Evolutionary conservation across 2,888 invertebrate genomes (phyloP).

Genomic region (Tiliacea aurago): DNA sequence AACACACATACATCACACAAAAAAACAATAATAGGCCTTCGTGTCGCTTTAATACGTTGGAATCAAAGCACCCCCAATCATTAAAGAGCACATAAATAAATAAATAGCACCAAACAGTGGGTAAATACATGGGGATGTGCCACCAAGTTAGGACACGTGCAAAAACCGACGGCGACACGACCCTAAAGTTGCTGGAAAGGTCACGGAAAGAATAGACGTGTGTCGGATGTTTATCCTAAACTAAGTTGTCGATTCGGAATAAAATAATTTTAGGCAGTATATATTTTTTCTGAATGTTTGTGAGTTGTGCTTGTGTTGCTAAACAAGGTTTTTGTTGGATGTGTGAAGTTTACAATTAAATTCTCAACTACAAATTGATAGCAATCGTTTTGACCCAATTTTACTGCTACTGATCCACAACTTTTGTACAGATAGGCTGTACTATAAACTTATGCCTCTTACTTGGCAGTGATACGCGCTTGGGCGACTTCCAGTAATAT

Average conservation of each 20-base stretch:
- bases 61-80: constrained; percentile 87
- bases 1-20: constrained; percentile 69
- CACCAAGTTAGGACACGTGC: constrained; percentile 60
- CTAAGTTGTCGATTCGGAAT: constrained; percentile 27
- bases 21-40: constrained; percentile 71
- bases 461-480: constrained; percentile 69
- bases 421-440: constrained; percentile 44
- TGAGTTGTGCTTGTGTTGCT: neutral
- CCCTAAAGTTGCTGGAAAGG: constrained; percentile 51
- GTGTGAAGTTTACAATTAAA: neutral
- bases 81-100: constrained; percentile 87
- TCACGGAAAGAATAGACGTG: constrained; percentile 11
- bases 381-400: constrained; percentile 12
- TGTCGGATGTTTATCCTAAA: constrained; percentile 35
- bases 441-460: constrained; percentile 64
- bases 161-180: constrained; percentile 57
- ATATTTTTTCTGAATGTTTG: neutral
- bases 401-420: neutral
- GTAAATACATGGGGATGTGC: constrained; percentile 83
- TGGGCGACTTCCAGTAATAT: constrained; percentile 75
- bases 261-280: neutral
- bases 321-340: neutral
- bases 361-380: neutral
- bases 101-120: constrained; percentile 79
- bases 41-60: constrained; percentile 81